phyloP scores from a whole-genome alignment of 1,140 invertebrate genomes.

The Lineus longissimus region DNA sequence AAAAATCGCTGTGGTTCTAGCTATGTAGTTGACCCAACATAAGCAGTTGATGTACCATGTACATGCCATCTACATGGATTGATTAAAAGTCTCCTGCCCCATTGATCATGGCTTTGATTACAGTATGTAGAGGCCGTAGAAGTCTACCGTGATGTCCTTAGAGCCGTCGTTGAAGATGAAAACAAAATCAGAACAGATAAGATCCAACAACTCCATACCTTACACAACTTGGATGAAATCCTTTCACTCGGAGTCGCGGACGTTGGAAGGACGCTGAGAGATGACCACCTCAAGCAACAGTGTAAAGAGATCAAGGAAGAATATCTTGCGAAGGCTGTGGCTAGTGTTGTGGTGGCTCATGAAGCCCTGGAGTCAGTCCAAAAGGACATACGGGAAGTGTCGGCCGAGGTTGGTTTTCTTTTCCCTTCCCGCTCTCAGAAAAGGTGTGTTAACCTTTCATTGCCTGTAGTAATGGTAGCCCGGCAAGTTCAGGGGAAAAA shows the following conservation, averaged over 20 bases:
- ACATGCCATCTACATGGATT: too few species aligned
- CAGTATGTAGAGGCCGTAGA: conserved; percentile 58
- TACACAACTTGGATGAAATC: conserved; percentile 65
- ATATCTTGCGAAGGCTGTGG: conserved; percentile 60
- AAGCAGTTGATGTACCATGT: too few species aligned
- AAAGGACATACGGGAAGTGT: conserved; percentile 22
- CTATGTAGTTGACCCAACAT: too few species aligned
- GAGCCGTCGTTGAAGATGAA: conserved; percentile 59
- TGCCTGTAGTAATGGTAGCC: too few species aligned
- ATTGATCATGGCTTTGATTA: conserved; percentile 7
- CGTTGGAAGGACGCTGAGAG: conserved; percentile 58
- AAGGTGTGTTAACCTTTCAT: too few species aligned
- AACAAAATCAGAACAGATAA: conserved; percentile 59
- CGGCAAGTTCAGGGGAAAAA: too few species aligned
- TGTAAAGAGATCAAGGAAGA: conserved; percentile 59
- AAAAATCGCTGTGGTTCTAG: too few species aligned
- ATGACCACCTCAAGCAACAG: conserved; percentile 56
- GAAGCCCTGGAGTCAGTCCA: conserved; percentile 27
- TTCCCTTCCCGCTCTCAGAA: not conserved
- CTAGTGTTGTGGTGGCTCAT: conserved; percentile 30
- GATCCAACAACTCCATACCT: conserved; percentile 65
- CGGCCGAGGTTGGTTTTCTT: conserved; percentile 33
- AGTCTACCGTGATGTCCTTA: conserved; percentile 63
- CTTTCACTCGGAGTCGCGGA: conserved; percentile 34
- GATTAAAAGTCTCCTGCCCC: not conserved